These are phyloP conservation scores for Entelurus aequoreus DNA, from an alignment of 2,113 vertebrate species.

Conservation along the genomic window DNA sequence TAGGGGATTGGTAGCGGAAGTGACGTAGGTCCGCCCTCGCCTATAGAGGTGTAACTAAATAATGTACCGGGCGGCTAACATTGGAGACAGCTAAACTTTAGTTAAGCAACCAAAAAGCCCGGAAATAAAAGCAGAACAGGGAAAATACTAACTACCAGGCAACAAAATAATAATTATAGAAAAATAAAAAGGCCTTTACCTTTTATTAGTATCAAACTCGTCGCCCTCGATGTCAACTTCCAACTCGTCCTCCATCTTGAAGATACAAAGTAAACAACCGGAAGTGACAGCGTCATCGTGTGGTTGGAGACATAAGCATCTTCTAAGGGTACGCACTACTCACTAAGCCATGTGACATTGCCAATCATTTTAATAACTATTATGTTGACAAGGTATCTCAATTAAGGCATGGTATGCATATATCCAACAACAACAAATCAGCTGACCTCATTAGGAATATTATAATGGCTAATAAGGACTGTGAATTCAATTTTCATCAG, in stretches of 20 bases:
- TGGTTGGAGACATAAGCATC: constrained; percentile 9
- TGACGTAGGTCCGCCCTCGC: too few relatives aligned
- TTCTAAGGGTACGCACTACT: too few relatives aligned
- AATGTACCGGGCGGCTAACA: not conserved
- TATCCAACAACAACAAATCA: too few relatives aligned
- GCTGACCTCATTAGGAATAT: too few relatives aligned
- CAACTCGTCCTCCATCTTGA: constrained; percentile 78
- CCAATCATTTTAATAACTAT: too few relatives aligned
- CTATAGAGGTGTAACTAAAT: too few relatives aligned
- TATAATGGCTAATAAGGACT: too few relatives aligned
- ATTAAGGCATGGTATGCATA: too few relatives aligned
- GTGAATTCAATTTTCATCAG: too few relatives aligned
- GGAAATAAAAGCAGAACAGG: fast-evolving
- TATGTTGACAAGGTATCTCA: too few relatives aligned
- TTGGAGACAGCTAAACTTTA: not conserved
- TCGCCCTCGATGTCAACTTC: constrained; percentile 93
- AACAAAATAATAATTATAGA: fast-evolving
- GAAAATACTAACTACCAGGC: not conserved
- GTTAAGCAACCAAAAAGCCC: not conserved
- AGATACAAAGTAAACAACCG: constrained; percentile 35
- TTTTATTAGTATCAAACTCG: constrained; percentile 44
- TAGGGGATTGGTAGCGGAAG: too few relatives aligned
- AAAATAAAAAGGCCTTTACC: constrained; percentile 25
- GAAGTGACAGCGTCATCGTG: constrained; percentile 30
- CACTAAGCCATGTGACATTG: too few relatives aligned